Base-by-base conservation (phyloP, 2,888 invertebrate genomes). In the Xestia xanthographa region DNA sequence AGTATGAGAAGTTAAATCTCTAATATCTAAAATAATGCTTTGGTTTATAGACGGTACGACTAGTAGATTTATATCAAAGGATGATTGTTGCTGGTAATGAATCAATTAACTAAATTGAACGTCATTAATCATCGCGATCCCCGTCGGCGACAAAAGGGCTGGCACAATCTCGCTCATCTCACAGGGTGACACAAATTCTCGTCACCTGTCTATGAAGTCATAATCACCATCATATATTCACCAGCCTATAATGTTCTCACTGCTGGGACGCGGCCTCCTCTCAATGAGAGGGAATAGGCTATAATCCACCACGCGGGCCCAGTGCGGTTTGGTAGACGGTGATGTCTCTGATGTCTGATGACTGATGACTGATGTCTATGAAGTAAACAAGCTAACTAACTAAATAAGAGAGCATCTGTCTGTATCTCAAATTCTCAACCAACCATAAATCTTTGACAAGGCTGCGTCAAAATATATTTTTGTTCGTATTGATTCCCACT, bases 361-460 rank as follows among this genome's bases (percentile, higher is more conserved):
- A n/a, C n/a, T n/a, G n/a, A n/a, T n/a, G n/a, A n/a, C n/a, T n/a
- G n/a, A n/a, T n/a, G n/a, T n/a, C n/a, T n/a, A n/a, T n/a, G n/a
- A 41, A 41, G 29, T 58, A 72, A 56, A 22, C 41, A 77, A 72
- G 20, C 56, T 20, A 56, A 79, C n/a, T n/a, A n/a, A n/a, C n/a
- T n/a, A n/a, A n/a, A 63, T 53, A 72, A 50, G 34, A 58, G 9
- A 65, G 63, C 22, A 63, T n/a, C 34, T 66, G 50, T 66, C 43
- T 80, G 20, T 34, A 22, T 50, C 45, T 65, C n/a, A 50, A 34
- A 34, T 34, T 34, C 34, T 43, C 12, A 70, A 50, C 34, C 48
- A 41, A 48, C n/a, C 34, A 72, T 77, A 77, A 80, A 77, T 80
- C 63, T 80, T 72, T 43, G 34, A 63, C 75, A 78, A 78, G 73